Percentiles rank a stretch among this genome's conserved stretches.
These are phyloP conservation scores for Mycalesis mineus DNA, from an alignment of 2,888 invertebrate species.

Conservation along the genomic window DNA sequence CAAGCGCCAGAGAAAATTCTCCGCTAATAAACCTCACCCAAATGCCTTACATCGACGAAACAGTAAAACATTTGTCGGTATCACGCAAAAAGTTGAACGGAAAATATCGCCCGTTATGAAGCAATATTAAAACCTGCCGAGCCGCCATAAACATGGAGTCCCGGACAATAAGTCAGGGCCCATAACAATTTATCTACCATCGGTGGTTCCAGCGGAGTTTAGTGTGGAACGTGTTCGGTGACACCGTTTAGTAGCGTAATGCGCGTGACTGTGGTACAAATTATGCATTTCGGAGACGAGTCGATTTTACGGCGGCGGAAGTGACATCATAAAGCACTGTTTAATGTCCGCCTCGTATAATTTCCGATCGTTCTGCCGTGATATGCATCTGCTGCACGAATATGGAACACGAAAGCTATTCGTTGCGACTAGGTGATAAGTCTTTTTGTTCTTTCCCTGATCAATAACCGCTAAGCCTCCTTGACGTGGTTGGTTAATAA, in stretches of 20 bases:
- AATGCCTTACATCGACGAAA: background rate
- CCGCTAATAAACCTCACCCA: no score
- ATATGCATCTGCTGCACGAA: constrained; percentile 56
- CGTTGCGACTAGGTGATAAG: constrained; percentile 15
- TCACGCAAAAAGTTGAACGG: background rate
- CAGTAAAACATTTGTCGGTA: background rate
- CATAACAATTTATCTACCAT: constrained; percentile 76
- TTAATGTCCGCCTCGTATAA: constrained; percentile 69
- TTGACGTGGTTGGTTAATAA: no score
- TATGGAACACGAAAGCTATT: constrained; percentile 38
- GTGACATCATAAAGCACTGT: constrained; percentile 76
- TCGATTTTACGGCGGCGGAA: constrained; percentile 75
- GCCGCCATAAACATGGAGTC: constrained; percentile 65
- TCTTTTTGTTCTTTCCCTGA: background rate
- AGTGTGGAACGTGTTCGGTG: constrained; percentile 77
- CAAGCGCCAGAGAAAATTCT: no score
- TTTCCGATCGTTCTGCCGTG: constrained; percentile 62
- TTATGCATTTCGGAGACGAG: constrained; percentile 75
- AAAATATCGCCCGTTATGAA: constrained; percentile 49
- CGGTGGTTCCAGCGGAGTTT: constrained; percentile 61
- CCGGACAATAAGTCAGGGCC: constrained; percentile 71
- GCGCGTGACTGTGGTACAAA: constrained; percentile 76
- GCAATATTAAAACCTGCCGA: constrained; percentile 68
- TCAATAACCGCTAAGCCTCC: no score
- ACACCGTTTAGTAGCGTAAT: constrained; percentile 76